Conservation (phyloP, 2,113 vertebrate species). For the Cinclus cinclus region DNA sequence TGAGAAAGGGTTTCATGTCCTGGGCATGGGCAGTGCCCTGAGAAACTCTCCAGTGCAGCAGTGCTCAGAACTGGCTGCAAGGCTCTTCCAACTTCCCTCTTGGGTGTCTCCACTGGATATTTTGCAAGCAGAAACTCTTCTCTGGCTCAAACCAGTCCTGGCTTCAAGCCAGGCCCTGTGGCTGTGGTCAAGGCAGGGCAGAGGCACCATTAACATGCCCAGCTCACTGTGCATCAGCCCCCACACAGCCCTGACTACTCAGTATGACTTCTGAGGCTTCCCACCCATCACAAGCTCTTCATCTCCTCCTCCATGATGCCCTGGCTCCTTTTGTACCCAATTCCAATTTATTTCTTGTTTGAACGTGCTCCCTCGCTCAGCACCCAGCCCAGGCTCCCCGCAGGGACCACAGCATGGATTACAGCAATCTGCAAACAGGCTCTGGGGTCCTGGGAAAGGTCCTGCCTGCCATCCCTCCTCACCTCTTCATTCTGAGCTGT, state of each 20-base stretch:
- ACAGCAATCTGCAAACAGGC: accelerated
- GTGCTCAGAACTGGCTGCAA: neutral
- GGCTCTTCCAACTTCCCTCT: neutral
- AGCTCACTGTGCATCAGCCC: neutral
- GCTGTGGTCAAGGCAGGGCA: neutral
- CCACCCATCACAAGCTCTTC: neutral
- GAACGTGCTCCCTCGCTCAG: neutral
- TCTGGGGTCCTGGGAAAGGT: neutral
- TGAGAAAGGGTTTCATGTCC: neutral
- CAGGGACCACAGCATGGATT: accelerated
- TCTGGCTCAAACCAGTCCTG: neutral
- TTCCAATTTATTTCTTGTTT: neutral
- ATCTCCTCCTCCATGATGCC: neutral
- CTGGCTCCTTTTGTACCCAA: neutral
- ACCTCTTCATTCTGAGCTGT: neutral
- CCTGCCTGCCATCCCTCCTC: neutral
- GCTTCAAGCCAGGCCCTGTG: neutral
- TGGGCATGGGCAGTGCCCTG: neutral
- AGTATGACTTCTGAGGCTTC: neutral
- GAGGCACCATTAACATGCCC: neutral
- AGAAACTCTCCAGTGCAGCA: neutral
- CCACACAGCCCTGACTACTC: neutral
- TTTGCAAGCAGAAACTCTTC: constrained; percentile 12
- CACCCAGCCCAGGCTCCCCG: neutral
- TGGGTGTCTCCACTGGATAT: neutral